phyloP scores from a whole-genome alignment of 2,113 vertebrate species.

The Geothlypis trichas region DNA sequence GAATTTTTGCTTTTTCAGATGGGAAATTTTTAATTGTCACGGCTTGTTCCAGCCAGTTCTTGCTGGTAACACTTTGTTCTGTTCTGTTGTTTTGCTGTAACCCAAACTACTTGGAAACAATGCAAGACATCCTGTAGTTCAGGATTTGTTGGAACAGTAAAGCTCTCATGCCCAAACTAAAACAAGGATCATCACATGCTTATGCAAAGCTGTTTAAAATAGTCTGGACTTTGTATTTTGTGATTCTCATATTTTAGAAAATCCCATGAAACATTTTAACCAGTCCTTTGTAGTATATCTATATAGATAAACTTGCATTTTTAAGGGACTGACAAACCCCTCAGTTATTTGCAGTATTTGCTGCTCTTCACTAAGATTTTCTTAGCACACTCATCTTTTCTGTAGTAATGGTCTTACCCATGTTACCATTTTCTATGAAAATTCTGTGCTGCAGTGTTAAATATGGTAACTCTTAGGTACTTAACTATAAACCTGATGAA shows the following conservation, averaged over 20 bases:
- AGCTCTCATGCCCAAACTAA: neutral
- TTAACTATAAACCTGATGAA: neutral
- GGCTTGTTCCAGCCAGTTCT: constrained; percentile 41
- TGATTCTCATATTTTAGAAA: neutral
- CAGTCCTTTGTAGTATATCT: neutral
- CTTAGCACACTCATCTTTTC: neutral
- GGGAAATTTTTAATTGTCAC: neutral
- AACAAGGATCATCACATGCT: neutral
- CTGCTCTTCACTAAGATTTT: neutral
- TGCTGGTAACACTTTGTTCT: constrained; percentile 48
- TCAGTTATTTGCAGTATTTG: neutral
- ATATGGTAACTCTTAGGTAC: neutral
- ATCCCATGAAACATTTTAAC: neutral
- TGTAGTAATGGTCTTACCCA: neutral
- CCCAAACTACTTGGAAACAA: constrained; percentile 34
- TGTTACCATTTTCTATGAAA: neutral
- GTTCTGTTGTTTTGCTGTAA: constrained; percentile 35
- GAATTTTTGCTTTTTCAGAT: neutral
- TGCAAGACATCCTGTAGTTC: constrained; percentile 45
- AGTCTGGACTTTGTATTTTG: neutral
- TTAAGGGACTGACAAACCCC: neutral
- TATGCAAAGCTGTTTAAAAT: neutral
- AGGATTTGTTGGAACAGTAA: constrained; percentile 7
- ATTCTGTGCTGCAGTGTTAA: neutral
- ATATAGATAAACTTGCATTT: neutral